phyloP scores from a whole-genome alignment of 2,113 vertebrate species.

The Lepisosteus oculatus region DNA sequence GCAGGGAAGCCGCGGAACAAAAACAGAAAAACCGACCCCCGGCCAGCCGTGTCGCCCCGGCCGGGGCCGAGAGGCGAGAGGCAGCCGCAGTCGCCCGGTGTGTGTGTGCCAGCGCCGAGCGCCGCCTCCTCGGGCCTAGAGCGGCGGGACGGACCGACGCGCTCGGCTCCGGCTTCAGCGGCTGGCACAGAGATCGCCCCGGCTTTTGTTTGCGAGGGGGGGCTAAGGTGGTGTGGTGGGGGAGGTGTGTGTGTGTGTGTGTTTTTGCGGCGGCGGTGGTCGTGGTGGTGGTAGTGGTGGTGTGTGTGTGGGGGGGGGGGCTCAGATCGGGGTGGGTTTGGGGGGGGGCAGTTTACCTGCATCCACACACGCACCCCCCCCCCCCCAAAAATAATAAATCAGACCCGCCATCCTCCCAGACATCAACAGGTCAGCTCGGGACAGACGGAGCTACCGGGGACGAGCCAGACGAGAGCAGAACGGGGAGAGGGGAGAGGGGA shows the following conservation, averaged over 20 bases:
- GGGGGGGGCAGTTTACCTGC: constrained; percentile 22
- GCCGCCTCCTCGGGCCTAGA: no score
- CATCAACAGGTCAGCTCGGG: constrained; percentile 75
- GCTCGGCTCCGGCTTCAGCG: no score
- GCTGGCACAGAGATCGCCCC: constrained; percentile 4
- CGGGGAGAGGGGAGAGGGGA: constrained; percentile 29
- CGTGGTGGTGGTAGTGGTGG: not conserved
- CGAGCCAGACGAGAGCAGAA: constrained; percentile 57
- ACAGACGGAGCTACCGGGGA: constrained; percentile 60
- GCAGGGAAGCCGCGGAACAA: constrained; percentile 58
- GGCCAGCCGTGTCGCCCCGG: no score
- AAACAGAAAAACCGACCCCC: constrained; percentile 10
- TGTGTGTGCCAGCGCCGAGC: no score
- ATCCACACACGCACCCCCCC: constrained; percentile 38
- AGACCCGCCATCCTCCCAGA: constrained; percentile 65
- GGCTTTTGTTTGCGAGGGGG: not conserved
- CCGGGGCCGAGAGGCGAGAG: no score
- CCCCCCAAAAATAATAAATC: constrained; percentile 33
- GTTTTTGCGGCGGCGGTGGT: not conserved
- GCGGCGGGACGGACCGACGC: no score
- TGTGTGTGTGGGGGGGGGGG: not conserved
- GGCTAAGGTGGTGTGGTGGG: no score
- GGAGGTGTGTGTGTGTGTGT: no score
- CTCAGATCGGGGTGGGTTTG: not conserved
- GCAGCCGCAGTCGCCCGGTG: no score